A percentile compares a stretch with the other conserved stretches of the same genome.
These are phyloP conservation scores for Hyphantria cunea DNA, from an alignment of 1,140 invertebrate species.

Conservation along the genomic window DNA sequence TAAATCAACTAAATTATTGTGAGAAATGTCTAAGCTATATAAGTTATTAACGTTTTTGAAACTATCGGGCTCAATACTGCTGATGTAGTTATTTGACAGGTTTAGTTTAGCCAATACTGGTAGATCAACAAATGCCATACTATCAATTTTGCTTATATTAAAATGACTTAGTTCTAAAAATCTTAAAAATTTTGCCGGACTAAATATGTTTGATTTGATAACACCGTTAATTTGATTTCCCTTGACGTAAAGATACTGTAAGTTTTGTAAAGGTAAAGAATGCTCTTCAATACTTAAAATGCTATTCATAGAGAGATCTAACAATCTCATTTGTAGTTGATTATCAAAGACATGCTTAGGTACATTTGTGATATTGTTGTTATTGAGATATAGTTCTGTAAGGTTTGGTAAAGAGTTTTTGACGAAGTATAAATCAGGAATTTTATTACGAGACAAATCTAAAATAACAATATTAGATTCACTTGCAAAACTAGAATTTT, in stretches of 20 bases:
- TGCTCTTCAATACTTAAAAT: slow-evolving; percentile 48
- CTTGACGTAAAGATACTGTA: slow-evolving; percentile 60
- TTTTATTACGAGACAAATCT: slow-evolving; percentile 59
- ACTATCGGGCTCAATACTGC: slow-evolving; percentile 49
- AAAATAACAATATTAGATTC: slow-evolving; percentile 36
- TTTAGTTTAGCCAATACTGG: slow-evolving; percentile 57
- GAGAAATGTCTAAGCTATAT: slow-evolving; percentile 63
- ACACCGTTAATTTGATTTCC: slow-evolving; percentile 50
- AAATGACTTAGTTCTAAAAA: slow-evolving; percentile 60
- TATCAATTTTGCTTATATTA: slow-evolving; percentile 53
- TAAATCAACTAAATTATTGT: slow-evolving; percentile 48
- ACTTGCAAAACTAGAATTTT: slow-evolving; percentile 45
- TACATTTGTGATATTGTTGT: slow-evolving; percentile 51
- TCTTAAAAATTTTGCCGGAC: slow-evolving; percentile 54
- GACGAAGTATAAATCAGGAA: slow-evolving; percentile 50
- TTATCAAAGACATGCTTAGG: slow-evolving; percentile 41
- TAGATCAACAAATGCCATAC: slow-evolving; percentile 53
- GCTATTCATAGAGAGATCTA: slow-evolving; percentile 60
- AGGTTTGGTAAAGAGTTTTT: slow-evolving; percentile 45
- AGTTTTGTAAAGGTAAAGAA: slow-evolving; percentile 52
- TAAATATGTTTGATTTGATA: slow-evolving; percentile 49
- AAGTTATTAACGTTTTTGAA: slow-evolving; percentile 55
- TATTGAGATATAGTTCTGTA: slow-evolving; percentile 51
- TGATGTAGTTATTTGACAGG: slow-evolving; percentile 58
- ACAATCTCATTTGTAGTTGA: slow-evolving; percentile 44